Evolutionary conservation across 2,797 vertebrate genomes (phyloP).

Genomic region (Myotis pilosus): DNA sequence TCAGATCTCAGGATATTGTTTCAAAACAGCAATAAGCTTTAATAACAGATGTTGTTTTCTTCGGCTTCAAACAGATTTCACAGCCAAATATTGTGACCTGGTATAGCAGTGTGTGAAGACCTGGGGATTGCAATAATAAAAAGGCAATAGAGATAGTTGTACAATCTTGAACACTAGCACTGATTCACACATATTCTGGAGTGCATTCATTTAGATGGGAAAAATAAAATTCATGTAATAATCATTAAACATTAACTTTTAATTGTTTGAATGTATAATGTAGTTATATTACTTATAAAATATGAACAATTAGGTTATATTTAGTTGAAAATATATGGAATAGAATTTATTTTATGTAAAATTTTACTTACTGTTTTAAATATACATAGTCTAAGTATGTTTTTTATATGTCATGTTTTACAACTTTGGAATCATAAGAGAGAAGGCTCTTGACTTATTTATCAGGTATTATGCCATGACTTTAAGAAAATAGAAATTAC

Average conservation of each 20-base stretch:
- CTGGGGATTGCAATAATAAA: neutral
- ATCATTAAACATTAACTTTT: neutral
- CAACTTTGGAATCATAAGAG: neutral
- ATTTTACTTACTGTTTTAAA: conserved; percentile 2
- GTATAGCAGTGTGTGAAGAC: neutral
- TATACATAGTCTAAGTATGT: neutral
- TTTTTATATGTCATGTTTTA: neutral
- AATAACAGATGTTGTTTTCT: conserved; percentile 1
- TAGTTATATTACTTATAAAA: neutral
- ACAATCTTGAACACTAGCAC: neutral
- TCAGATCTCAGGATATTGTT: neutral
- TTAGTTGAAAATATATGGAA: neutral
- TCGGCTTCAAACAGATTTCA: conserved; percentile 26
- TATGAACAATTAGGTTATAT: neutral
- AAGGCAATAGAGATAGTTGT: neutral
- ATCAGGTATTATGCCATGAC: neutral
- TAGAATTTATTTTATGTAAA: neutral
- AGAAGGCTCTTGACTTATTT: neutral
- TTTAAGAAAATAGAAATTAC: conserved; percentile 28
- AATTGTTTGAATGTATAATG: neutral
- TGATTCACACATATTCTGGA: neutral
- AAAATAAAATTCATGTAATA: neutral
- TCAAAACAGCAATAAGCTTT: conserved; percentile 15
- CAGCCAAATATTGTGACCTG: neutral
- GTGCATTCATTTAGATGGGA: neutral